phyloP scores from a whole-genome alignment of 2,888 invertebrate species.

The Diaperis boleti region DNA sequence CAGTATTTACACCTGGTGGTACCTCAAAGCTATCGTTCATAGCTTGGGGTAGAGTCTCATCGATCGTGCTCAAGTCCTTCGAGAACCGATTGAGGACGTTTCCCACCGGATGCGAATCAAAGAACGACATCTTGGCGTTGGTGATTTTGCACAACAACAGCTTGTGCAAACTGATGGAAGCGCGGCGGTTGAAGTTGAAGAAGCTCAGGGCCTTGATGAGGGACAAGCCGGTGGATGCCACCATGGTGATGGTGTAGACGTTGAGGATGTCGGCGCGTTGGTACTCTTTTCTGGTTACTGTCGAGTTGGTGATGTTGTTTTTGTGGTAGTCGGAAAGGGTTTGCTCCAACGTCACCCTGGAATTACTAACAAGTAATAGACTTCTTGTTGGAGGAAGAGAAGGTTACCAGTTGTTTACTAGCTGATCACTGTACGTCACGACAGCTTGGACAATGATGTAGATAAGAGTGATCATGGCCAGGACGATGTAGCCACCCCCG shows the following conservation, averaged over 20 bases:
- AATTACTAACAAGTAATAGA: background rate
- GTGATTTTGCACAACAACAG: background rate
- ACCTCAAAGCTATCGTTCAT: slow-evolving; percentile 34
- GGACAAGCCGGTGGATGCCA: background rate
- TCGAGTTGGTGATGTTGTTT: background rate
- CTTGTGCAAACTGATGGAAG: slow-evolving; percentile 12
- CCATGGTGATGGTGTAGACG: background rate
- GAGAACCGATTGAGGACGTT: slow-evolving; percentile 23
- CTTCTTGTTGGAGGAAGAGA: background rate
- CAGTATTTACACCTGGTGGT: no score
- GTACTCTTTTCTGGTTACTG: background rate
- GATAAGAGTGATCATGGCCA: slow-evolving; percentile 45
- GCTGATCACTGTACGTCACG: slow-evolving; percentile 28
- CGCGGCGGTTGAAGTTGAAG: slow-evolving; percentile 8
- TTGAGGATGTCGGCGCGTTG: background rate
- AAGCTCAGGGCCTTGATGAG: background rate
- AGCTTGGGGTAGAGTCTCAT: slow-evolving; percentile 25
- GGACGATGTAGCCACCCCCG: slow-evolving; percentile 49
- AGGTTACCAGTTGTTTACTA: slow-evolving; percentile 30
- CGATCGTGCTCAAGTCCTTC: background rate
- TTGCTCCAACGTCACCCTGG: slow-evolving; percentile 17
- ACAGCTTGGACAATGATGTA: slow-evolving; percentile 46
- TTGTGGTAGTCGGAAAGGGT: background rate
- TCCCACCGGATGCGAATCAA: slow-evolving; percentile 20
- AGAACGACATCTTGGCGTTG: slow-evolving; percentile 10